These are phyloP conservation scores for Heliornis fulica DNA, from an alignment of 2,113 vertebrate genomes.

Conservation along the genomic window DNA sequence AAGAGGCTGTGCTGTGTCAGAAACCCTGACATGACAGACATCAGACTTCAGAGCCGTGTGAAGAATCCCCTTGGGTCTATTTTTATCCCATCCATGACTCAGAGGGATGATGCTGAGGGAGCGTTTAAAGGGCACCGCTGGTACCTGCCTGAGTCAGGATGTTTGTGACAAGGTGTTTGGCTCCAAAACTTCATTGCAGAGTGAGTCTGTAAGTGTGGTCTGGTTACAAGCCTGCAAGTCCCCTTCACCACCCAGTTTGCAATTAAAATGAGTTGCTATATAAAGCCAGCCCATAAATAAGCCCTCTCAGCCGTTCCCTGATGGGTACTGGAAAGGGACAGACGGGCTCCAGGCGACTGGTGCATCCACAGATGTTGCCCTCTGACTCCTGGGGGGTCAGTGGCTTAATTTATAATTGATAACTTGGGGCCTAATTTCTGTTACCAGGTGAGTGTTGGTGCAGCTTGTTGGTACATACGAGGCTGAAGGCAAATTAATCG, in stretches of 20 bases:
- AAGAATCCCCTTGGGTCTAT: background rate
- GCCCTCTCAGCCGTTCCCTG: background rate
- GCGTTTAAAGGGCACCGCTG: background rate
- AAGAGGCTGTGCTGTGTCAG: background rate
- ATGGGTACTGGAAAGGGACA: background rate
- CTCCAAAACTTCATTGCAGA: background rate
- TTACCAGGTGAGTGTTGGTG: accelerated
- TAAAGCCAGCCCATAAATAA: background rate
- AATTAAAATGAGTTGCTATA: background rate
- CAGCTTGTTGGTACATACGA: background rate
- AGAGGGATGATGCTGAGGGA: background rate
- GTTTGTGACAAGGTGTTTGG: background rate
- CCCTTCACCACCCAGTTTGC: background rate
- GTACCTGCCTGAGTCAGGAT: background rate
- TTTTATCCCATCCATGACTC: background rate
- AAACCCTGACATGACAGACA: background rate
- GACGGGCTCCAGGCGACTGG: background rate
- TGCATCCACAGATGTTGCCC: background rate
- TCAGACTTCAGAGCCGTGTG: background rate
- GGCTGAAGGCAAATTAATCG: accelerated
- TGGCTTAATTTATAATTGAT: background rate
- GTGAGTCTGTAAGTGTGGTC: background rate
- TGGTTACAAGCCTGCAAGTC: background rate
- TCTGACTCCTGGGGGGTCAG: background rate
- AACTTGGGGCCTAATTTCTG: background rate